Evolutionary conservation across 2,888 invertebrate species (phyloP), one percentile per base, ranked within the genome.

Genomic region (Brenthis ino): DNA sequence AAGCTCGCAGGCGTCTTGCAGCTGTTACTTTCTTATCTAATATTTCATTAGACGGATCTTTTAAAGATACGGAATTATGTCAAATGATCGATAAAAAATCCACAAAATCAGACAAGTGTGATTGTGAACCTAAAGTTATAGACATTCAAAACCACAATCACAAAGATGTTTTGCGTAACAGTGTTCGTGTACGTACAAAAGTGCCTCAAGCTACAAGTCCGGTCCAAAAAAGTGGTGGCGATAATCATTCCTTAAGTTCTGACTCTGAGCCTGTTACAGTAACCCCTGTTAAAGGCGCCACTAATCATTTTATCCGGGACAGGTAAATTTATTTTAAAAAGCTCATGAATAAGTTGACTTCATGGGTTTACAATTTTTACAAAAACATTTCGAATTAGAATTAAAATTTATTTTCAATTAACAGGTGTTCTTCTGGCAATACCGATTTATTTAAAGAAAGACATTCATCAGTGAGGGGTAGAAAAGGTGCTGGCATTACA

Each of bases 1-100:
- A 95, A 90, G 96, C 96, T 82, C 95, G 97, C 84, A 95, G 97
- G 90, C 95, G 98, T 88, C 95, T 98, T 80, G 98, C 98, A 84
- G 99, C 99, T 78, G 95, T 98, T 82, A 97, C 97, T 83, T 99
- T 99, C 94, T 94, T 99, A 79, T 96, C 98, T 66, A 99, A 98
- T 92, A 99, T 99, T 85, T 98, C 98, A 74, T 94, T 99, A 74
- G 98, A 98, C 93, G 98, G 98, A 76, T 96, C 96, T 78, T 96
- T 96, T 88, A 95, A 95, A 84, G 96, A 96, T 85, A 95, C 95
- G 71, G 95, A 87, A 74, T 72, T 86, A 70, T 77, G 80, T 67
- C 83, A 85, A 71, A 75, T 83, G 73, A 75, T 79, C 51, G 85
- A 85, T 76, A 76, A 67, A 65, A 85, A 85, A 73, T 71, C 80